Percentiles rank a stretch among this genome's conserved stretches.
These are phyloP conservation scores for Cyclophora albipunctata DNA, from an alignment of 2,888 invertebrate genomes.

Conservation along the genomic window DNA sequence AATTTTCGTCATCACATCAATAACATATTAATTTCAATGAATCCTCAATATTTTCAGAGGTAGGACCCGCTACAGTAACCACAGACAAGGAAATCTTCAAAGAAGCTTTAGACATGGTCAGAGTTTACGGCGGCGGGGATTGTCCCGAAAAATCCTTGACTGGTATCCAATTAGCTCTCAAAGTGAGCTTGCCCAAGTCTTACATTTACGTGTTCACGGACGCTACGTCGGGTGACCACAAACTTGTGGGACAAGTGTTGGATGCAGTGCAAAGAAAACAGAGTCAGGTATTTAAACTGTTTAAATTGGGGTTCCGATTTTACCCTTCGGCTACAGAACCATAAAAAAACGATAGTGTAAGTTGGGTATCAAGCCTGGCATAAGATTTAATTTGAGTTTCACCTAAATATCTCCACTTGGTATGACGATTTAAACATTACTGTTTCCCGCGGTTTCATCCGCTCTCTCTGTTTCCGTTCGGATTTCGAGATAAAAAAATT, in stretches of 20 bases:
- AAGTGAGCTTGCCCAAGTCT: slow-evolving; percentile 78
- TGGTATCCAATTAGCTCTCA: slow-evolving; percentile 80
- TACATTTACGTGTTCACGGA: slow-evolving; percentile 86
- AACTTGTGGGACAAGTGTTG: slow-evolving; percentile 76
- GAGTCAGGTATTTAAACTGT: slow-evolving; percentile 72
- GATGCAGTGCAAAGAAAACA: slow-evolving; percentile 82
- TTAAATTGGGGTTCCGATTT: background rate
- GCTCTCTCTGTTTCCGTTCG: too few relatives aligned
- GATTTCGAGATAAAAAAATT: too few relatives aligned
- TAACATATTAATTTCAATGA: too few relatives aligned
- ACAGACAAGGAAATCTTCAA: slow-evolving; percentile 77
- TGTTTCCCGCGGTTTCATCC: too few relatives aligned
- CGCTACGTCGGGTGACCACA: slow-evolving; percentile 81
- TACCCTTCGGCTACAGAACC: background rate
- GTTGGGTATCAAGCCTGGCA: too few relatives aligned
- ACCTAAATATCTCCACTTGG: too few relatives aligned
- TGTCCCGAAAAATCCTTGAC: slow-evolving; percentile 83
- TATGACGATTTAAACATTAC: too few relatives aligned
- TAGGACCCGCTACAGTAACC: slow-evolving; percentile 79
- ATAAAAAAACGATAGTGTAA: too few relatives aligned
- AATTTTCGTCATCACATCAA: too few relatives aligned
- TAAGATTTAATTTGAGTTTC: too few relatives aligned
- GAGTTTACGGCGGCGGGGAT: slow-evolving; percentile 81
- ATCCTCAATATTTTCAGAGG: slow-evolving; percentile 45
- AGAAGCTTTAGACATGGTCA: slow-evolving; percentile 68